These are phyloP conservation scores for Struthidea cinerea DNA, from an alignment of 2,113 vertebrate genomes.

Conservation along the genomic window DNA sequence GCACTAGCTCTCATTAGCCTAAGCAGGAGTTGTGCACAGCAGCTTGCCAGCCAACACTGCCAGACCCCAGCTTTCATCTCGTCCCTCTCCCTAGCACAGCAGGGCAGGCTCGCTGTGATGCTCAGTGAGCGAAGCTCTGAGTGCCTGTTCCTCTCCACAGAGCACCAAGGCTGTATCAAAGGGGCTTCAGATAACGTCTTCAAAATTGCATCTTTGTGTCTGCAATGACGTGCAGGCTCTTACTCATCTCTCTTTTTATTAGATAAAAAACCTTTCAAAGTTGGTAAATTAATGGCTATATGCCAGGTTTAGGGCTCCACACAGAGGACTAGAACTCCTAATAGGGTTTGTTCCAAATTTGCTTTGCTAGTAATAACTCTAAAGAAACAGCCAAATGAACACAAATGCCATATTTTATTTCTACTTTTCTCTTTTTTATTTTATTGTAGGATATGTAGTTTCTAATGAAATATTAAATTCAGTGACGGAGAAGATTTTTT, in stretches of 20 bases:
- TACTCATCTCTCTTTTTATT: constrained; percentile 42
- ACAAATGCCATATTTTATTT: background rate
- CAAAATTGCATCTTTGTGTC: background rate
- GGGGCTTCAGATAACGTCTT: background rate
- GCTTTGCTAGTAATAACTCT: constrained; percentile 4
- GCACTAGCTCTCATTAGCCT: fast-evolving
- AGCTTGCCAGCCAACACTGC: background rate
- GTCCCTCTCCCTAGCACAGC: fast-evolving
- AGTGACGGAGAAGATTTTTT: background rate
- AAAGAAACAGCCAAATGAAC: background rate
- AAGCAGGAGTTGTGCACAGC: background rate
- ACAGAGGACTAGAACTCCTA: background rate
- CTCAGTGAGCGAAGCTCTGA: background rate
- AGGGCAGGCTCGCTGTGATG: fast-evolving
- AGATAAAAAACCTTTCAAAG: constrained; percentile 60
- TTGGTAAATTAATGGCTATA: constrained; percentile 33
- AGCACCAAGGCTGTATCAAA: background rate
- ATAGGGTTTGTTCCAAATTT: background rate
- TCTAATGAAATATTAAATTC: constrained; percentile 14
- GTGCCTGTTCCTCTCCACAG: background rate
- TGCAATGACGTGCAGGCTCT: background rate
- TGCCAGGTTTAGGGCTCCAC: background rate
- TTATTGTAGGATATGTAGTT: background rate
- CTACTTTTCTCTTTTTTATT: background rate
- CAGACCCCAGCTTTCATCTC: background rate